phyloP scores from a whole-genome alignment of 92 coral and sea anemone genomes.

The Umimayanthus kanabou region DNA sequence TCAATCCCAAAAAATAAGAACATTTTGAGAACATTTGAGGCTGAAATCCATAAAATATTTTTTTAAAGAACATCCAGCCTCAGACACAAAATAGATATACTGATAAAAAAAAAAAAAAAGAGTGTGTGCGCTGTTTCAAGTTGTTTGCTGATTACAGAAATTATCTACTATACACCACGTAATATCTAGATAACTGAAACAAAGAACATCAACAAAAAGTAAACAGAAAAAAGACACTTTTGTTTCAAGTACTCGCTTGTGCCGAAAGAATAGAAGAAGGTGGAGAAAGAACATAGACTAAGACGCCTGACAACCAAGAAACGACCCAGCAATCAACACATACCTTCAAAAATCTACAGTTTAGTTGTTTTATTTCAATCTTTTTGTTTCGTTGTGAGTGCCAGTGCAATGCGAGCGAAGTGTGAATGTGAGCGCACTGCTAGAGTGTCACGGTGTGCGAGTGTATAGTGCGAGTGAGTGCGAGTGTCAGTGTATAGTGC shows the following conservation, averaged over 20 bases:
- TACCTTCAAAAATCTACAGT: background rate
- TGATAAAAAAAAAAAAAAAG: too few species aligned
- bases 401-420: background rate
- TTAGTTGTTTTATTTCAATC: background rate
- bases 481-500: background rate
- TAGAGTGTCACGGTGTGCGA: background rate
- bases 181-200: background rate
- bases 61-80: too few species aligned
- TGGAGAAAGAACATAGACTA: too few species aligned
- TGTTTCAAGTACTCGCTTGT: too few species aligned
- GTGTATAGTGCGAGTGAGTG: background rate
- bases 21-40: too few species aligned
- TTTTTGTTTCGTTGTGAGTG: background rate
- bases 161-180: background rate
- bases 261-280: too few species aligned
- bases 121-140: background rate
- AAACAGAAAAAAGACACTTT: background rate
- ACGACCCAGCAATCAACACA: background rate
- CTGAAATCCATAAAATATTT: too few species aligned
- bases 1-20: too few species aligned
- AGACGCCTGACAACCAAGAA: too few species aligned
- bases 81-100: too few species aligned
- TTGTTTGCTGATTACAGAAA: background rate
- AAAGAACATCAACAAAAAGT: background rate
- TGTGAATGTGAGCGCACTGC: background rate